Base-by-base conservation (phyloP, 2,888 invertebrate species). In the Rapana venosa region DNA sequence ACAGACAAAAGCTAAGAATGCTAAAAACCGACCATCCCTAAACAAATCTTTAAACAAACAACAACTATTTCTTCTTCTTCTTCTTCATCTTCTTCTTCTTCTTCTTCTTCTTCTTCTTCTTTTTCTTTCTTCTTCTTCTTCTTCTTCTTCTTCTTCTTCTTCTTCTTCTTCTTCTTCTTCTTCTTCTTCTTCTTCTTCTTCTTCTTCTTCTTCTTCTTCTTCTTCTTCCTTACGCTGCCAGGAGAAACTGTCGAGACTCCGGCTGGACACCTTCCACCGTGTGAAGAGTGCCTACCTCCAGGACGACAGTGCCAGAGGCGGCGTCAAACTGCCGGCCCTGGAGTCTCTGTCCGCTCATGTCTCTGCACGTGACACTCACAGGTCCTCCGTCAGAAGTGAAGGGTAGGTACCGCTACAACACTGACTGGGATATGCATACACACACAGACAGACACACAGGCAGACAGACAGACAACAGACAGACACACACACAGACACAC, bases 231-330 rank as follows among this genome's bases (percentile, higher is more conserved):
- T 11, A 79, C 35, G 0, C 58, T 85, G 30, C 15, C 87, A 92
- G 92, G 91, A 91, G 58, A 91, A 90, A 47, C 58, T 91, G 17
- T 32, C 90, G 13, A 79, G 90, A 32, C 70, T 90, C 26, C 87
- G 90, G 20, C 87, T 89, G 79, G 88, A 91, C 88, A 88, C 90
- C 35, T 93, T 90, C 61, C 90, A 90, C 85, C 91, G 95, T 26
- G 93, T 94, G 70, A 92, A 92, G 87, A 94, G 94, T 91, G 95
- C 95, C 26, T 93, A 95, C 87, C 91, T 94, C n/a, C 93, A 94
- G 36, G 85, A 91, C 22, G 94, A 94, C 74, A 47, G 56, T n/a
- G 32, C 36, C 36, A 66, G 74, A 6, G 26, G 56, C 74, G 11
- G n/a, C 5, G 58, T 92, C 58, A 92, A 88, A 84, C 35, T 92